These are phyloP conservation scores for Chaetogeoica ovagalla DNA, from an alignment of 2,888 invertebrate genomes.

Conservation along the genomic window DNA sequence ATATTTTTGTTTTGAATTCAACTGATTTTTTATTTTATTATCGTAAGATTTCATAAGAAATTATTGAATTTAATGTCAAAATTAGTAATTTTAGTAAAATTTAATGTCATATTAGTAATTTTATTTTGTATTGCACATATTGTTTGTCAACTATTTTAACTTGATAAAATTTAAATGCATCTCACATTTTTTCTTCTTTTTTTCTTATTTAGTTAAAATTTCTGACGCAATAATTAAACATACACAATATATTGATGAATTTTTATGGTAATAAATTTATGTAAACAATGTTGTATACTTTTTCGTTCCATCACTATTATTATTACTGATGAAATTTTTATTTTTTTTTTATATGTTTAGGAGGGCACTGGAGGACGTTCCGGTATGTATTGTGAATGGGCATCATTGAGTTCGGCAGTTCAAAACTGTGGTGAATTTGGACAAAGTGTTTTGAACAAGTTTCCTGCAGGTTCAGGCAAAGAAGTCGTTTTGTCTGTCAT, in stretches of 20 bases:
- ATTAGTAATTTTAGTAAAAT: neutral
- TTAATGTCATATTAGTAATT: neutral
- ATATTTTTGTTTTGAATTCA: neutral
- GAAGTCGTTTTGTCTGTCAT: conserved; percentile 83
- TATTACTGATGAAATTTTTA: conserved; percentile 26
- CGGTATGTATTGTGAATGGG: conserved; percentile 81
- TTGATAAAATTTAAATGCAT: neutral
- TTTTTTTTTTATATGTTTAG: neutral
- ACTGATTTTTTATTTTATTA: neutral
- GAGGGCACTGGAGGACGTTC: conserved; percentile 37
- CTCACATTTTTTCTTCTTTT: neutral
- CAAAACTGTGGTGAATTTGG: conserved; percentile 70
- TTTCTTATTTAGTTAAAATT: neutral
- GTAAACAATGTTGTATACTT: conserved; percentile 9
- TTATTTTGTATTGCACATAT: neutral
- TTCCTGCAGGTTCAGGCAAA: conserved; percentile 71
- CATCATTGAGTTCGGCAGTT: conserved; percentile 69
- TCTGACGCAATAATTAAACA: neutral
- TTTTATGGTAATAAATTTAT: neutral
- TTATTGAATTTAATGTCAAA: neutral
- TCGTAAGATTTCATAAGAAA: neutral
- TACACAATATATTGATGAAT: neutral
- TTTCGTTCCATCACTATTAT: neutral
- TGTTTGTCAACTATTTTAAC: neutral
- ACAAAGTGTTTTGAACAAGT: conserved; percentile 77